Evolutionary conservation across 64 coral and sea anemone genomes (phyloP), one percentile per base, ranked within the genome.

Genomic region (Stichodactyla helianthus): DNA sequence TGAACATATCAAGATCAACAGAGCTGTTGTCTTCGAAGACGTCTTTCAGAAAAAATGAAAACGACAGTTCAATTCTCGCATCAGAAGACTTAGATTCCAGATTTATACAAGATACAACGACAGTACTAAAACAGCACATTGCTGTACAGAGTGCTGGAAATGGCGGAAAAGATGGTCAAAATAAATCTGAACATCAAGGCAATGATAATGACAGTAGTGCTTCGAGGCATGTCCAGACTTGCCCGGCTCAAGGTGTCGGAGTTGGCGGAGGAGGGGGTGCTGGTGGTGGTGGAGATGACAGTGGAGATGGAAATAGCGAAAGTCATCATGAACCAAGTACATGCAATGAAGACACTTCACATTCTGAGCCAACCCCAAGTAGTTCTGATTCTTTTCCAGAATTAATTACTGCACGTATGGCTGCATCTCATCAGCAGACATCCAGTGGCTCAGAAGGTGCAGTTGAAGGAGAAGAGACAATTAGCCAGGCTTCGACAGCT

Each of bases 311-410:
- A 28, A 55, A 54, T 79, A 55, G 53, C 25, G 71, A 87, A 15
- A 80, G 77, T 16, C 44, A 55, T 22, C 53, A 79, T 51, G 87
- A 88, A 54, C 87, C 87, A 35, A 81, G 77, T 63, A 25, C 77
- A 8, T 81, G 74, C 82, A 77, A 91, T 7, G 84, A 87, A 55
- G 85, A 87, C 51, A 86, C 90, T 0, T 44, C 71, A 15, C 90
- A 86, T 87, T 62, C 90, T 18, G 90, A 91, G 15, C 52, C 79
- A 5, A 52, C 67, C 14, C 26, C 82, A 2, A 59, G 65, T 15
- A 78, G 82, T 55, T 71, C 90, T 7, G 27, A n/a, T 25, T 84
- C 83, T 58, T 13, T 84, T 9, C 83, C 83, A 31, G 59, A 84
- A 0, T 23, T 84, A 1, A 84, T 84, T 17, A 20, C 55, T 15